Percentiles rank a stretch among this genome's conserved stretches.
Conservation (phyloP, 2,888 invertebrate species). For the Empis stercorea region DNA sequence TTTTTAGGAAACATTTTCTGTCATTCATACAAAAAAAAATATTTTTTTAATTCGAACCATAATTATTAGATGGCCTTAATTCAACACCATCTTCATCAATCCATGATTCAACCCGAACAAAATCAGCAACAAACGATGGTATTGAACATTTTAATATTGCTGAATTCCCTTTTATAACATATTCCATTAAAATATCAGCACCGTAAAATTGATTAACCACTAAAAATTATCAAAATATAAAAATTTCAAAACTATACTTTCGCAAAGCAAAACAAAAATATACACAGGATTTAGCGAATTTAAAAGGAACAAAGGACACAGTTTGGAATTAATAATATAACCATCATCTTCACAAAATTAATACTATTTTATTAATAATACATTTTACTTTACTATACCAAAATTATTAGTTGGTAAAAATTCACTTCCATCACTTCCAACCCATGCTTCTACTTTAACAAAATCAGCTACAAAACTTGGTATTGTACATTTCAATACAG, state of each 20-base stretch:
- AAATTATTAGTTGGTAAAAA: slow-evolving; percentile 58
- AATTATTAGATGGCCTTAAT: slow-evolving; percentile 38
- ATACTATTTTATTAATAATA: no score
- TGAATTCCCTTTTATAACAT: slow-evolving; percentile 60
- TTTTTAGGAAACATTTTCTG: neutral
- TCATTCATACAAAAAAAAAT: neutral
- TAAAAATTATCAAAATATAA: slow-evolving; percentile 27
- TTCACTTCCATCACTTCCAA: slow-evolving; percentile 51
- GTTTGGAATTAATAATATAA: no score
- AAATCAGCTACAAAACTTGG: slow-evolving; percentile 86
- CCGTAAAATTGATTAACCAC: slow-evolving; percentile 61
- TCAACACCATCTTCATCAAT: slow-evolving; percentile 50
- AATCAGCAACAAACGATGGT: slow-evolving; percentile 61
- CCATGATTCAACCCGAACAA: slow-evolving; percentile 57
- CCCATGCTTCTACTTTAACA: slow-evolving; percentile 78
- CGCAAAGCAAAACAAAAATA: neutral
- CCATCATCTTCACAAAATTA: no score
- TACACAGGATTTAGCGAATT: no score
- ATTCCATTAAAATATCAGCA: slow-evolving; percentile 58
- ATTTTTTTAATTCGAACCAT: slow-evolving; percentile 35
- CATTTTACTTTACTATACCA: slow-evolving; percentile 40
- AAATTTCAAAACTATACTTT: neutral
- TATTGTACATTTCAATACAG: slow-evolving; percentile 77
- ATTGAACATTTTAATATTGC: slow-evolving; percentile 61
- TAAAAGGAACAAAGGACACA: neutral